Conservation (phyloP, 2,888 invertebrate genomes). For the Aporophyla nigra region DNA sequence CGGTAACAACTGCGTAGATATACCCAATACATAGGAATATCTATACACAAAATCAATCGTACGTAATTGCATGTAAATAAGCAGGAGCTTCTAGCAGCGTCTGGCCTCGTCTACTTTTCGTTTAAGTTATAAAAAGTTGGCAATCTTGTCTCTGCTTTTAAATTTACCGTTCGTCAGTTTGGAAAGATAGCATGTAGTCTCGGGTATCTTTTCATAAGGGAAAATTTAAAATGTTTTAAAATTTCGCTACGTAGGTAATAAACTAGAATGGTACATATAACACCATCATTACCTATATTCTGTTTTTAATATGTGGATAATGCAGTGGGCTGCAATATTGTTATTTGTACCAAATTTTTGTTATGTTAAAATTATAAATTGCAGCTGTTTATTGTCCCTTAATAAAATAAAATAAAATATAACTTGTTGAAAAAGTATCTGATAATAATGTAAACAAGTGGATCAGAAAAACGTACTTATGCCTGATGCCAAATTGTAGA, state of each 20-base stretch:
- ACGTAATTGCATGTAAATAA: slow-evolving; percentile 9
- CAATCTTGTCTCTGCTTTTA: slow-evolving; percentile 28
- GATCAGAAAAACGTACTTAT: neutral
- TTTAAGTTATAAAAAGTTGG: slow-evolving; percentile 30
- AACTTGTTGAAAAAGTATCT: neutral
- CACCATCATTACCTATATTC: no score
- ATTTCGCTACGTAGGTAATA: neutral
- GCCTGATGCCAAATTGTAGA: no score
- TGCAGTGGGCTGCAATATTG: no score
- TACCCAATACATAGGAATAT: neutral
- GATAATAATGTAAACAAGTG: neutral
- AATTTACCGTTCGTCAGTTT: slow-evolving; percentile 45
- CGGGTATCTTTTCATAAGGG: slow-evolving; percentile 7
- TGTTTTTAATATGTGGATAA: no score
- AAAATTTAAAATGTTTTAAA: slow-evolving; percentile 18
- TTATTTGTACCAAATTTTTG: no score
- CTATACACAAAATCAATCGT: neutral
- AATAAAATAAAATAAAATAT: no score
- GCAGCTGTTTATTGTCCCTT: no score
- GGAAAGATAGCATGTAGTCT: slow-evolving; percentile 28
- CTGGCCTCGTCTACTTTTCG: neutral
- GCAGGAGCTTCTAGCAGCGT: neutral
- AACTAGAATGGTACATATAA: neutral
- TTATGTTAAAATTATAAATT: no score
- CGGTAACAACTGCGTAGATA: no score